These are phyloP conservation scores for Nebria salina DNA, from an alignment of 2,888 invertebrate species.

Conservation along the genomic window DNA sequence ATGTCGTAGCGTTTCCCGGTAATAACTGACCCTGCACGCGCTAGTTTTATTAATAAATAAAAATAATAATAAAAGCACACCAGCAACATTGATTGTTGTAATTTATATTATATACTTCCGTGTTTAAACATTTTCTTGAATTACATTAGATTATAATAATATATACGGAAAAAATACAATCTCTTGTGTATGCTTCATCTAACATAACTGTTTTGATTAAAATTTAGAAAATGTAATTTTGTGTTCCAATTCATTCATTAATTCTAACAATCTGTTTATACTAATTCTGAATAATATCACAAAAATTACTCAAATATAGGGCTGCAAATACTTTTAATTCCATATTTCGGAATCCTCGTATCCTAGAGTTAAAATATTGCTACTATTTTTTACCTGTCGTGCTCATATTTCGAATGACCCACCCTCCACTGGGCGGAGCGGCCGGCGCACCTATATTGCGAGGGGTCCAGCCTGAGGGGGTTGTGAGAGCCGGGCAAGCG, in stretches of 20 bases:
- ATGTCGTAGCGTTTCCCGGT: not conserved
- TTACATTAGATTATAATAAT: not conserved
- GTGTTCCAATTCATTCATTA: too few relatives aligned
- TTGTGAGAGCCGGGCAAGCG: slow-evolving; percentile 52
- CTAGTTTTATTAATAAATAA: not conserved
- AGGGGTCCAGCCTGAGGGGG: slow-evolving; percentile 46
- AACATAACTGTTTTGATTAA: too few relatives aligned
- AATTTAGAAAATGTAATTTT: too few relatives aligned
- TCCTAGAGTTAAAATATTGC: not conserved
- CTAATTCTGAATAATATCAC: too few relatives aligned
- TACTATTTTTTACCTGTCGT: slow-evolving; percentile 3
- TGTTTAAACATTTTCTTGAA: not conserved
- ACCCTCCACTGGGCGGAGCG: slow-evolving; percentile 29
- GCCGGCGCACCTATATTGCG: slow-evolving; percentile 22
- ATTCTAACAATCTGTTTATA: too few relatives aligned
- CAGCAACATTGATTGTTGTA: not conserved
- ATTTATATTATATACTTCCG: not conserved
- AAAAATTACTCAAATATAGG: too few relatives aligned
- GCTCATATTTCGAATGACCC: slow-evolving; percentile 20
- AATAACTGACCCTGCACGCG: not conserved
- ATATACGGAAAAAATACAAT: not conserved
- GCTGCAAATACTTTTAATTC: too few relatives aligned
- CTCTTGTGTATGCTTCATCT: too few relatives aligned
- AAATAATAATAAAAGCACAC: not conserved
- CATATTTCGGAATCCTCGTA: not conserved